These are phyloP conservation scores for Peucedramus taeniatus DNA, from an alignment of 2,113 vertebrate genomes.

Conservation along the genomic window DNA sequence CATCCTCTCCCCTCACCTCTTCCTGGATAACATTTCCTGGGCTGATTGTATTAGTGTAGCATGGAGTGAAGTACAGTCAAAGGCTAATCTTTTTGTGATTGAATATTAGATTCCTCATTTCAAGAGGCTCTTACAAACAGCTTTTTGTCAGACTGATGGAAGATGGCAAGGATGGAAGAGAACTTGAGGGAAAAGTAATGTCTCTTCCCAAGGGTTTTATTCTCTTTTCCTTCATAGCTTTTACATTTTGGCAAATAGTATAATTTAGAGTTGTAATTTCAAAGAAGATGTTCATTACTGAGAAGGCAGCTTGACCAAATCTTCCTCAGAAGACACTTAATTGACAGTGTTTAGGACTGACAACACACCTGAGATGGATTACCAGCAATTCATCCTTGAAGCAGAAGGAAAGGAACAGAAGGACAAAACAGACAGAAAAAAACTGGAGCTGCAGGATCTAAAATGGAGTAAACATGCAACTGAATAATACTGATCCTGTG, in stretches of 20 bases:
- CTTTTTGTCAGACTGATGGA: slow-evolving; percentile 13
- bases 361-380: not conserved
- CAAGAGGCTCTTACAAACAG: slow-evolving; percentile 29
- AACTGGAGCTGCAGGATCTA: not conserved
- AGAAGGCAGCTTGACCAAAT: not conserved
- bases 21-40: not conserved
- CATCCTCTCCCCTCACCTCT: not conserved
- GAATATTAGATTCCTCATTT: slow-evolving; percentile 39
- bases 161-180: not conserved
- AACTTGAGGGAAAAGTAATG: not conserved
- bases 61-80: slow-evolving; percentile 12
- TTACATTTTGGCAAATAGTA: not conserved
- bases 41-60: slow-evolving; percentile 7
- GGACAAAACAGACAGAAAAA: not conserved
- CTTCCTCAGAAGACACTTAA: not conserved
- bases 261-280: not conserved
- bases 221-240: not conserved
- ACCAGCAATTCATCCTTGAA: not conserved
- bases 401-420: not conserved
- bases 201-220: not conserved
- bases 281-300: not conserved
- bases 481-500: not conserved
- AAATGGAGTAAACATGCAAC: not conserved
- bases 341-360: not conserved
- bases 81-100: slow-evolving; percentile 48